Evolutionary conservation across 2,113 vertebrate genomes (phyloP), one percentile per base, ranked within the genome.

Genomic region (Leptobrachium leishanense): DNA sequence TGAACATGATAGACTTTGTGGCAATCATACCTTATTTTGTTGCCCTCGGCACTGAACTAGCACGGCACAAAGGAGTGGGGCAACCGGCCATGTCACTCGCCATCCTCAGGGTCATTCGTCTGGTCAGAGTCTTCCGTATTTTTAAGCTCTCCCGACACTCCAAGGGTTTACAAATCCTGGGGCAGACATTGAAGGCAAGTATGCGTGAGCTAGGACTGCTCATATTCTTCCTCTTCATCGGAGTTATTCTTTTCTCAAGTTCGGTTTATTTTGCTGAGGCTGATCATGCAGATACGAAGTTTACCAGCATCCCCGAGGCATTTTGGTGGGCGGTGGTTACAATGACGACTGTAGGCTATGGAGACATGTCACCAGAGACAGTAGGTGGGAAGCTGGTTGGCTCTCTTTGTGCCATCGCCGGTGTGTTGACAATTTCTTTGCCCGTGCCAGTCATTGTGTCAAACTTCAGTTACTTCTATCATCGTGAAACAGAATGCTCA

Each of bases 311-410:
- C 91, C 96, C 96, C 0, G 92, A 94, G 65, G 92, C 96, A 0
- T 98, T 98, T 85, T 98, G 96, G 96, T 98, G 96, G 96, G 96
- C 96, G 0, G 95, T 98, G 82, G 96, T 98, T 15, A 93, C 95
- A 75, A 98, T 98, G 96, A 98, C 96, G 0, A 98, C 96, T 0
- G 96, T 98, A 0, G 96, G 96, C 62, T 98, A 98, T 0, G 96
- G 96, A 0, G 96, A 98, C 89, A 98, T 97, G 96, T 95, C 88
- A 7, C 96, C 96, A 0, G 89, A 88, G 84, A 97, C 96, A 0
- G 92, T 96, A 0, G 96, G 94, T 0, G 96, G 96, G 42, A 97
- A 97, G 89, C 88, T 97, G 43, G 96, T 97, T 84, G 96, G 96
- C 15, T 97, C 96, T 40, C 94, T 98, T 85, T 98, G 96, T 0